A percentile compares a stretch with the other conserved stretches of the same genome.
phyloP scores from a whole-genome alignment of 2,888 invertebrate genomes.

The Alloscopus bannaensis region DNA sequence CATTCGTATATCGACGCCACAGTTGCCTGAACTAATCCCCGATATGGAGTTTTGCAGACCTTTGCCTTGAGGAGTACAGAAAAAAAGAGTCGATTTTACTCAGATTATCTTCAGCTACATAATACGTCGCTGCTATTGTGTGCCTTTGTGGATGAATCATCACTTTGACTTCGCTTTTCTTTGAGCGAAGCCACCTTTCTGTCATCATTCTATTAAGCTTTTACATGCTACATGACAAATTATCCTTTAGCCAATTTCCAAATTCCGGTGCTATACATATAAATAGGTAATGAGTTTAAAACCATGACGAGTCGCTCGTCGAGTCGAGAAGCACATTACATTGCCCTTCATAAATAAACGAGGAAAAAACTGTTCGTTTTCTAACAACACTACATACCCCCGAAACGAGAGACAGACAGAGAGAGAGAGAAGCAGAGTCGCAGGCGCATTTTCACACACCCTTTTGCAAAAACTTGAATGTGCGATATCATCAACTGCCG shows the following conservation, averaged over 20 bases:
- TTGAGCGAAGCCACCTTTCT: constrained; percentile 26
- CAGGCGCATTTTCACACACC: background rate
- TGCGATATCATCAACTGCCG: background rate
- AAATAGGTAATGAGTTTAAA: background rate
- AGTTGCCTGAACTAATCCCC: too few species aligned
- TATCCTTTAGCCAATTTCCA: too few species aligned
- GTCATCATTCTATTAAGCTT: constrained; percentile 48
- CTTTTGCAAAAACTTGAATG: background rate
- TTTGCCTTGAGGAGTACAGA: too few species aligned
- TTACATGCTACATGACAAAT: constrained; percentile 51
- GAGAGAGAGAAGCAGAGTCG: background rate
- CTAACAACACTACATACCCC: background rate
- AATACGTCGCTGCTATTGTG: too few species aligned
- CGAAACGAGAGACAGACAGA: background rate
- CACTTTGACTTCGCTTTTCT: constrained; percentile 16
- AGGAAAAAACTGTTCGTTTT: constrained; percentile 17
- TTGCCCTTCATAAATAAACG: constrained; percentile 18
- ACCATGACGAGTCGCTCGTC: background rate
- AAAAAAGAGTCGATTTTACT: too few species aligned
- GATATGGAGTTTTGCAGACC: too few species aligned
- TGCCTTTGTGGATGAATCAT: constrained; percentile 43
- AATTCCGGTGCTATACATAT: background rate
- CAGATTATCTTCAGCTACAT: too few species aligned
- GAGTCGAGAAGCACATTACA: constrained; percentile 5
- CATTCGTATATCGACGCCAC: too few species aligned